Evolutionary conservation across 2,888 invertebrate genomes (phyloP).

Genomic region (Shargacucullia verbasci): DNA sequence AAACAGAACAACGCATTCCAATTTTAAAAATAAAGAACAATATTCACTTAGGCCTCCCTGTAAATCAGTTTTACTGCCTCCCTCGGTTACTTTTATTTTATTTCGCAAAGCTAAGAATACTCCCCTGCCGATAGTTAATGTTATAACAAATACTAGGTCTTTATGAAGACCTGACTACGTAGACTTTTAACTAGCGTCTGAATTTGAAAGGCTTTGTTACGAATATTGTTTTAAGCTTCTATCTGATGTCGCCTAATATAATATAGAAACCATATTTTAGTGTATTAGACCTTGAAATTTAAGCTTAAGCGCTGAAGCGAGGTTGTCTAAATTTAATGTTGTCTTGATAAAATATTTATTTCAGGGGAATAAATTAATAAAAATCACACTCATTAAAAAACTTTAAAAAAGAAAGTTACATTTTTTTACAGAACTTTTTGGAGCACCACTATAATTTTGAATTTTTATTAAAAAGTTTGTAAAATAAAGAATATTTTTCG

Average conservation of each 20-base stretch:
- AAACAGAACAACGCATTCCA: neutral
- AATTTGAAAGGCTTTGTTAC: neutral
- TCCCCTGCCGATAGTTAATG: neutral
- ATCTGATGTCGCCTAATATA: neutral
- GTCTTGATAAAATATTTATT: no score
- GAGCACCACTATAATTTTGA: neutral
- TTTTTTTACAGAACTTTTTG: no score
- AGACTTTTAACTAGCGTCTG: constrained; percentile 3
- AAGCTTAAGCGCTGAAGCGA: neutral
- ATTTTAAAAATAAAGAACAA: constrained; percentile 10
- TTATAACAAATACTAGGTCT: constrained; percentile 9
- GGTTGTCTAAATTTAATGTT: neutral
- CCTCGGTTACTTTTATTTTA: constrained; percentile 7
- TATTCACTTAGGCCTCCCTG: constrained; percentile 11
- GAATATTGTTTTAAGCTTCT: constrained; percentile 9
- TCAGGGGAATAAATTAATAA: no score
- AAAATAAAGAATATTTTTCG: no score
- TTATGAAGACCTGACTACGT: constrained; percentile 4
- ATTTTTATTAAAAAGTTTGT: no score
- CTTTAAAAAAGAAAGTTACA: no score
- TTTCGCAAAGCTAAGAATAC: constrained; percentile 5
- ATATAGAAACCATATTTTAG: no score
- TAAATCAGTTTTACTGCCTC: constrained; percentile 11
- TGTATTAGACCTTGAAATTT: neutral
- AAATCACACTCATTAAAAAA: no score